phyloP scores from a whole-genome alignment of 2,888 invertebrate species.

The Orchestes rusci region DNA sequence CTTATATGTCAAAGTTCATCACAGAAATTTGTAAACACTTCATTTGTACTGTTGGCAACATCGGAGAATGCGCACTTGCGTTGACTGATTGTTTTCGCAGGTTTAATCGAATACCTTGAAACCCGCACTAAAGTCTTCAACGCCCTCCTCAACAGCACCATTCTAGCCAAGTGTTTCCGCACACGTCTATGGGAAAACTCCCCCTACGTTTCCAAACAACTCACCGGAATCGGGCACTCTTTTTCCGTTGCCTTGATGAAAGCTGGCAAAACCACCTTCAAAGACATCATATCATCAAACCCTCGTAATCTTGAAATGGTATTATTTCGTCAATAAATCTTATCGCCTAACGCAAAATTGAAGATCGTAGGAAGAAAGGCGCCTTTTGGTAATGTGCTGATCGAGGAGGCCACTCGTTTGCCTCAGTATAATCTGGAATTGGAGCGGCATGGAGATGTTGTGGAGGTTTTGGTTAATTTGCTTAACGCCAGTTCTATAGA shows the following conservation, averaged over 20 bases:
- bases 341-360: too few species aligned
- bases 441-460: constrained; percentile 32
- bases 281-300: constrained; percentile 56
- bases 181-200: constrained; percentile 73
- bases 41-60: background rate
- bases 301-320: constrained; percentile 69
- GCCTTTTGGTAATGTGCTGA: constrained; percentile 62
- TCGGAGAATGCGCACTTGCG: too few species aligned
- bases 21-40: too few species aligned
- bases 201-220: constrained; percentile 57
- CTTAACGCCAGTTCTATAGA: constrained; percentile 45
- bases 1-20: too few species aligned
- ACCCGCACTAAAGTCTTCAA: constrained; percentile 43
- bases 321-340: constrained; percentile 21
- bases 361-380: constrained; percentile 49
- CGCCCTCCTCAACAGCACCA: constrained; percentile 52
- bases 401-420: constrained; percentile 53
- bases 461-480: constrained; percentile 32
- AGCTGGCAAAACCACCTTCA: constrained; percentile 60
- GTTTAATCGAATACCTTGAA: constrained; percentile 53
- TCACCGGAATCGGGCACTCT: constrained; percentile 63
- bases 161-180: constrained; percentile 59
- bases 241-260: constrained; percentile 56
- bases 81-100: constrained; percentile 39
- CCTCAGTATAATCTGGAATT: constrained; percentile 54